phyloP scores from a whole-genome alignment of 2,797 vertebrate species.

The Florisuga fusca region DNA sequence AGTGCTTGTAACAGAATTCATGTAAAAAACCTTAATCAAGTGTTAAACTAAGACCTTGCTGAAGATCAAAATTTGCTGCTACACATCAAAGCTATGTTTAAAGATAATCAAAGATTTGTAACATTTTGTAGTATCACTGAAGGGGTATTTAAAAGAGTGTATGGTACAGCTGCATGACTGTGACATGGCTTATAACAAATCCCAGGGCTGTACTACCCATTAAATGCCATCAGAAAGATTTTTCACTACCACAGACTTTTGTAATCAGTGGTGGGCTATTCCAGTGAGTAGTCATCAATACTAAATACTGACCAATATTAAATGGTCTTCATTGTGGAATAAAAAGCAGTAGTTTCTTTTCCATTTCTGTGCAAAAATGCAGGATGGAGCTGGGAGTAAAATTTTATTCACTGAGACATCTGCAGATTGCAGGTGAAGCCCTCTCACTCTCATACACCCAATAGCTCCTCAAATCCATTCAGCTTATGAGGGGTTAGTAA shows the following conservation, averaged over 20 bases:
- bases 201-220: not conserved
- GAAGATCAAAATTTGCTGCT: not conserved
- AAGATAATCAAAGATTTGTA: not conserved
- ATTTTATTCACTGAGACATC: not conserved
- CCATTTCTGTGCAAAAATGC: not conserved
- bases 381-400: not conserved
- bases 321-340: not conserved
- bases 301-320: not conserved
- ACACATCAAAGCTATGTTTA: not conserved
- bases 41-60: not conserved
- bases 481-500: not conserved
- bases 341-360: not conserved
- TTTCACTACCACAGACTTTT: not conserved
- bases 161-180: rapidly evolving
- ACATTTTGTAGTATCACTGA: not conserved
- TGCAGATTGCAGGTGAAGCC: not conserved
- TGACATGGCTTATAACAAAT: not conserved
- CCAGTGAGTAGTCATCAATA: not conserved
- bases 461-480: not conserved
- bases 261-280: not conserved
- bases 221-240: not conserved
- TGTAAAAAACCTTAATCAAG: not conserved
- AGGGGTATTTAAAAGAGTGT: not conserved
- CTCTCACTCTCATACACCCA: not conserved
- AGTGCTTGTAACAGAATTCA: not conserved